Percentiles rank a stretch among this genome's conserved stretches.
phyloP scores from a whole-genome alignment of 53 echinoderm and acorn worm species.

The Arbacia lixula region DNA sequence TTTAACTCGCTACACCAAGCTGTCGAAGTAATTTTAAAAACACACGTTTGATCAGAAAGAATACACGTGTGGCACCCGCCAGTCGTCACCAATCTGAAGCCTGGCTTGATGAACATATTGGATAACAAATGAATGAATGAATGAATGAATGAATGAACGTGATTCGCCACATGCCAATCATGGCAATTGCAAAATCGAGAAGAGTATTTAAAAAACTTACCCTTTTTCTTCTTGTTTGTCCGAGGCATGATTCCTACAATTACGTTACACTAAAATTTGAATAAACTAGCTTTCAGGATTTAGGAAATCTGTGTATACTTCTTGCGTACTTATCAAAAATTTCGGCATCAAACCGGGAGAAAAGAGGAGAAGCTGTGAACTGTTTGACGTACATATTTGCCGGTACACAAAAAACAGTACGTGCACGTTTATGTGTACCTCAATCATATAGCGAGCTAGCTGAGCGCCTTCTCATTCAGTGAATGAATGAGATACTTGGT shows the following conservation, averaged over 20 bases:
- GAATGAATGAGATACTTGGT: neutral
- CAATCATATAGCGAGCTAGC: neutral
- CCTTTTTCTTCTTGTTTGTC: constrained; percentile 55
- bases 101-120: too few species aligned
- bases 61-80: too few species aligned
- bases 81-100: too few species aligned
- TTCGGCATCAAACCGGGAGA: constrained; percentile 52
- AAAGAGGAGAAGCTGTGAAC: neutral
- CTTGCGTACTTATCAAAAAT: constrained; percentile 54
- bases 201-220: neutral
- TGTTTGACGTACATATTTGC: constrained; percentile 54
- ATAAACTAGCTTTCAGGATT: constrained; percentile 43
- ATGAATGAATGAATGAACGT: too few species aligned
- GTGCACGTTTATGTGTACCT: constrained; percentile 48
- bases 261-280: constrained; percentile 9
- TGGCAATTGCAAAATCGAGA: too few species aligned
- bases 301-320: constrained; percentile 46
- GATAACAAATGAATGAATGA: too few species aligned
- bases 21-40: too few species aligned
- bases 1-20: too few species aligned
- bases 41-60: too few species aligned
- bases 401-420: too few species aligned
- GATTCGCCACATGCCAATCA: too few species aligned
- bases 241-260: constrained; percentile 19
- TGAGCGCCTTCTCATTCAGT: neutral